Percentiles rank a stretch among this genome's conserved stretches.
These are phyloP conservation scores for Amphiprion percula DNA, from an alignment of 2,113 vertebrate species.

Conservation along the genomic window DNA sequence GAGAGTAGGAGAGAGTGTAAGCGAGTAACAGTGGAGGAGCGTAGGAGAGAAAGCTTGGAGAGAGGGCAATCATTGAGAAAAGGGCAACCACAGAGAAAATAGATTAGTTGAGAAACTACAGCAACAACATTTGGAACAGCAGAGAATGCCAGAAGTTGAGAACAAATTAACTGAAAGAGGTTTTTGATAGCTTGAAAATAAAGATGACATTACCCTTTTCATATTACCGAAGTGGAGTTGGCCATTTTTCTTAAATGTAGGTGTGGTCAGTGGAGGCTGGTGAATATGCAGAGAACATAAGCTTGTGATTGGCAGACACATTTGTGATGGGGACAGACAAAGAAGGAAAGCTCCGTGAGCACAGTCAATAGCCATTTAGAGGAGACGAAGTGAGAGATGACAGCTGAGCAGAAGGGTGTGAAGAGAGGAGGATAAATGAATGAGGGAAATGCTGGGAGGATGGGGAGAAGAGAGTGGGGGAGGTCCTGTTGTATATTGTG, in stretches of 20 bases:
- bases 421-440: slow-evolving; percentile 74
- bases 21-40: slow-evolving; percentile 63
- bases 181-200: not conserved
- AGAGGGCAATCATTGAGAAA: slow-evolving; percentile 71
- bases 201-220: not conserved
- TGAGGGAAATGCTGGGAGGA: slow-evolving; percentile 69
- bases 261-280: slow-evolving; percentile 39
- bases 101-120: slow-evolving; percentile 56
- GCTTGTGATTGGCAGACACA: slow-evolving; percentile 78
- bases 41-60: slow-evolving; percentile 71
- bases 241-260: slow-evolving; percentile 18
- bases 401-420: slow-evolving; percentile 78
- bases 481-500: slow-evolving; percentile 66
- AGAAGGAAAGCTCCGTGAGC: slow-evolving; percentile 71
- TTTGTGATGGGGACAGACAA: slow-evolving; percentile 76
- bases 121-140: slow-evolving; percentile 16
- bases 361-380: slow-evolving; percentile 80
- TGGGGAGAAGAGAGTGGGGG: slow-evolving; percentile 68
- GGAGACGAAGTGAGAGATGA: slow-evolving; percentile 81
- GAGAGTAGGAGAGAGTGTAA: slow-evolving; percentile 59
- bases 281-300: slow-evolving; percentile 58
- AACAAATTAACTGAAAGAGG: not conserved
- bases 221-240: slow-evolving; percentile 16
- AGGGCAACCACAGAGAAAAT: slow-evolving; percentile 71
- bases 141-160: slow-evolving; percentile 27